Evolutionary conservation across 1,140 invertebrate genomes (phyloP).

Genomic region (Cylas formicarius): DNA sequence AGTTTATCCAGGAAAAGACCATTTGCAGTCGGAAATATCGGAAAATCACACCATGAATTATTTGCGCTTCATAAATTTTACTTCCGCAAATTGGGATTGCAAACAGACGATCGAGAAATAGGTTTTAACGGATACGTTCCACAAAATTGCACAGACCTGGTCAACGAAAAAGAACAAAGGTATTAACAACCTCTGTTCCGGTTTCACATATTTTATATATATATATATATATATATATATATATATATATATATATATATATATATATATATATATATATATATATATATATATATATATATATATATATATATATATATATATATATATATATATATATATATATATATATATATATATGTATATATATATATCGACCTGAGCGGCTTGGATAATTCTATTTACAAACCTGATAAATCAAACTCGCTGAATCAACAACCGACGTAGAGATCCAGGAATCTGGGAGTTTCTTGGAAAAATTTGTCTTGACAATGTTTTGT

Average conservation of each 20-base stretch:
- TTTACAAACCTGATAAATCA: constrained; percentile 58
- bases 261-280: constrained; percentile 7
- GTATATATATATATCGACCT: constrained; percentile 56
- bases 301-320: constrained; percentile 8
- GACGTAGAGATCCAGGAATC: no score
- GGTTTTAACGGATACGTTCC: no score
- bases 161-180: no score
- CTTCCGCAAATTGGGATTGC: no score
- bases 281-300: constrained; percentile 7
- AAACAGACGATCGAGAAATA: no score
- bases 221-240: constrained; percentile 3
- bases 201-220: not conserved
- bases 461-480: constrained; percentile 76
- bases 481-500: not conserved
- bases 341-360: constrained; percentile 46
- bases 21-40: no score
- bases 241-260: constrained; percentile 1
- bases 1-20: no score
- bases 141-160: no score
- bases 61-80: no score
- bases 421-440: no score
- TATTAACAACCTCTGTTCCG: no score
- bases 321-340: not conserved
- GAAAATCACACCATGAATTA: no score
- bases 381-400: constrained; percentile 60